Evolutionary conservation across 2,888 invertebrate species (phyloP).

Genomic region (Volucella inanis): DNA sequence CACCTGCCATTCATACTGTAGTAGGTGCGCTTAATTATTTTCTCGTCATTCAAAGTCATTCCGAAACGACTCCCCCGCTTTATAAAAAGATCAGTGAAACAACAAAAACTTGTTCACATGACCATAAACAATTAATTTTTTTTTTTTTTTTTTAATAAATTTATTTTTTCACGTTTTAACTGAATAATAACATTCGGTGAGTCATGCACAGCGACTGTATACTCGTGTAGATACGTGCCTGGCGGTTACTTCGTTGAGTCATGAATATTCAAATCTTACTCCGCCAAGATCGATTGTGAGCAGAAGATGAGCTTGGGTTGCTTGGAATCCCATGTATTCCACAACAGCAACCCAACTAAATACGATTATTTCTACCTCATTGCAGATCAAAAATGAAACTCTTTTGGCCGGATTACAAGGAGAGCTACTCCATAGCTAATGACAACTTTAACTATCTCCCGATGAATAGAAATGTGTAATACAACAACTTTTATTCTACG

Average conservation of each 20-base stretch:
- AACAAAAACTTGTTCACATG: conserved; percentile 57
- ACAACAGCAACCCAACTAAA: conserved; percentile 6
- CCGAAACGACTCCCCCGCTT: conserved; percentile 34
- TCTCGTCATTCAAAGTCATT: conserved; percentile 14
- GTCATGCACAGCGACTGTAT: conserved; percentile 41
- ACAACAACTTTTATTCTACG: conserved; percentile 20
- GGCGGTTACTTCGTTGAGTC: conserved; percentile 59
- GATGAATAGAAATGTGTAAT: conserved; percentile 15
- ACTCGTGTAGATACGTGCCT: conserved; percentile 39
- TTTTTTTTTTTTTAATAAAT: neutral
- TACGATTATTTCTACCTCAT: conserved; percentile 4
- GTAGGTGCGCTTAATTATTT: conserved; percentile 19
- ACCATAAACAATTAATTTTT: conserved; percentile 52
- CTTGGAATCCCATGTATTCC: conserved; percentile 29
- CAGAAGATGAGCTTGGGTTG: conserved; percentile 52
- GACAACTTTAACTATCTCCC: conserved; percentile 28
- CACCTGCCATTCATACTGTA: conserved; percentile 40
- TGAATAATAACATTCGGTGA: conserved; percentile 69
- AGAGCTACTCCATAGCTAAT: conserved; percentile 67
- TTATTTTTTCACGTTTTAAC: conserved; percentile 37
- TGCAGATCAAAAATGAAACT: conserved; percentile 72
- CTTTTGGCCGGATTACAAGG: conserved; percentile 71
- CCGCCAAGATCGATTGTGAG: conserved; percentile 61
- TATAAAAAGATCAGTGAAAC: conserved; percentile 17
- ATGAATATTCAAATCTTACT: conserved; percentile 60